These are phyloP conservation scores for Drosophila kanapiae DNA, from an alignment of 1,140 invertebrate genomes.

Conservation along the genomic window DNA sequence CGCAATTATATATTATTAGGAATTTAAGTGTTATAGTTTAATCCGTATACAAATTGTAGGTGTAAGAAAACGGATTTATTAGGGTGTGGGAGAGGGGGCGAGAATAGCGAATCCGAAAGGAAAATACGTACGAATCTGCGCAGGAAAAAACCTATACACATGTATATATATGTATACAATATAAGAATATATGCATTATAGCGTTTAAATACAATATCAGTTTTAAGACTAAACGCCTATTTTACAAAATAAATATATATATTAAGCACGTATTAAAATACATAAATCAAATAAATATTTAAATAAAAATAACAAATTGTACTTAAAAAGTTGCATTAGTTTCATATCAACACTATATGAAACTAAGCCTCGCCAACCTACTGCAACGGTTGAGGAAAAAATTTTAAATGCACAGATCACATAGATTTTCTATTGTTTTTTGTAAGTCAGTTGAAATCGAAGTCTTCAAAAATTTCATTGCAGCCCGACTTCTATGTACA, in stretches of 20 bases:
- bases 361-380: too few species aligned
- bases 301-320: constrained; percentile 51
- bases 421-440: too few species aligned
- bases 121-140: constrained; percentile 68
- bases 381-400: too few species aligned
- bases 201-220: constrained; percentile 67
- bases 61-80: constrained; percentile 65
- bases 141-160: constrained; percentile 52
- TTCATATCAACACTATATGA: too few species aligned
- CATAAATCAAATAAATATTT: constrained; percentile 72
- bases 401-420: too few species aligned
- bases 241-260: constrained; percentile 64
- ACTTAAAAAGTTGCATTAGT: background rate
- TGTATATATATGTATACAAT: constrained; percentile 15
- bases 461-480: too few species aligned
- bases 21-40: constrained; percentile 75
- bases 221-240: constrained; percentile 50
- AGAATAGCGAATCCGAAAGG: constrained; percentile 30
- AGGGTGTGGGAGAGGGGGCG: constrained; percentile 9
- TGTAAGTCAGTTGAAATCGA: too few species aligned
- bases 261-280: constrained; percentile 64
- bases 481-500: too few species aligned
- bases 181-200: constrained; percentile 49
- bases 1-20: constrained; percentile 27
- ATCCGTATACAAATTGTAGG: constrained; percentile 66